phyloP scores from a whole-genome alignment of 2,113 vertebrate genomes.

The Salvelinus alpinus region DNA sequence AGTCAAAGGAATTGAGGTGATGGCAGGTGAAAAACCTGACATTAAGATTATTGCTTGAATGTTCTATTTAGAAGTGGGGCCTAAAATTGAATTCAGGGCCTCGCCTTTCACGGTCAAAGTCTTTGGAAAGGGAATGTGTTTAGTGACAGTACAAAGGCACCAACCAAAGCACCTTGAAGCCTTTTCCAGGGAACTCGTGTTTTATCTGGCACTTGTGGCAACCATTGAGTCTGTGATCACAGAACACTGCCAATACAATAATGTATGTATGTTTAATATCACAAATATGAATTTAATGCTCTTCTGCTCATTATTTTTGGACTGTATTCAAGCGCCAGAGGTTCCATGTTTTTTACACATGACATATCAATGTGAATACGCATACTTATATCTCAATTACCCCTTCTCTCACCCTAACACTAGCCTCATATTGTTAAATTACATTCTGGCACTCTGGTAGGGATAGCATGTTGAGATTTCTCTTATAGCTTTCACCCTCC shows the following conservation, averaged over 20 bases:
- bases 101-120: background rate
- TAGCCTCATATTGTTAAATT: slow-evolving; percentile 15
- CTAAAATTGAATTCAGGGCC: background rate
- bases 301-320: background rate
- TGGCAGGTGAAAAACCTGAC: background rate
- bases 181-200: background rate
- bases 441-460: slow-evolving; percentile 1
- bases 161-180: background rate
- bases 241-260: background rate
- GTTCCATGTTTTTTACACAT: background rate
- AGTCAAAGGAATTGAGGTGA: background rate
- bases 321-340: background rate
- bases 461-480: slow-evolving; percentile 1
- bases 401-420: background rate
- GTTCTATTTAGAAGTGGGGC: background rate
- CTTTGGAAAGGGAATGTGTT: background rate
- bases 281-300: background rate
- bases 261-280: no score
- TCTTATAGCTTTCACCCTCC: slow-evolving; percentile 7
- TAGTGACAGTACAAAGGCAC: slow-evolving; percentile 3
- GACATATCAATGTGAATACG: background rate
- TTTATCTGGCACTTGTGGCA: no score
- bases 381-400: background rate
- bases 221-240: background rate
- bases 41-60: background rate